Percentiles rank a stretch among this genome's conserved stretches.
Conservation (phyloP, 2,888 invertebrate species). For the Drosophila fulvimacula region DNA sequence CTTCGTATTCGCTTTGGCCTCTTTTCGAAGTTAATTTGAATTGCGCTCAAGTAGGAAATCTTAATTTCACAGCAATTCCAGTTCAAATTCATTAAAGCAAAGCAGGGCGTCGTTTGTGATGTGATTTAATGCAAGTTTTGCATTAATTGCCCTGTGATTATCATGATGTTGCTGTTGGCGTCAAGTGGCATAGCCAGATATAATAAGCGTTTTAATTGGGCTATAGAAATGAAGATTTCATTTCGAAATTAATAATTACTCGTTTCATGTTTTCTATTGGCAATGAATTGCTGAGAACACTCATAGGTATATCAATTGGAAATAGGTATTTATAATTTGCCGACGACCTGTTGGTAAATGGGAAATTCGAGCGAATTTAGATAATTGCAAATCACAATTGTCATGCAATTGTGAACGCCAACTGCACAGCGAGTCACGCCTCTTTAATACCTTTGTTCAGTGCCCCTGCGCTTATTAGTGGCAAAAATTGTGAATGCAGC, state of each 20-base stretch:
- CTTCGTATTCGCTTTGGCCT: slow-evolving; percentile 42
- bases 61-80: slow-evolving; percentile 73
- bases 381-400: slow-evolving; percentile 11
- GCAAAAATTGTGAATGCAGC: slow-evolving; percentile 30
- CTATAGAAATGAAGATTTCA: slow-evolving; percentile 10
- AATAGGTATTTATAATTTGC: not conserved
- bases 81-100: slow-evolving; percentile 59
- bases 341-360: not conserved
- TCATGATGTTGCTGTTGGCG: slow-evolving; percentile 29
- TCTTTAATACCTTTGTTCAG: not conserved
- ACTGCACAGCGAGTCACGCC: slow-evolving; percentile 1
- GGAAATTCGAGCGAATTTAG: not conserved
- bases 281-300: not conserved
- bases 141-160: slow-evolving; percentile 56
- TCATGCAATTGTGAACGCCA: not conserved
- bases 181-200: slow-evolving; percentile 34
- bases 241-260: not conserved
- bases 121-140: slow-evolving; percentile 61
- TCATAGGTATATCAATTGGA: not conserved
- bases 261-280: not conserved
- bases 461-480: not conserved
- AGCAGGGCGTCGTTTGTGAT: slow-evolving; percentile 51
- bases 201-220: slow-evolving; percentile 27
- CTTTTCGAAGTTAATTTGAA: slow-evolving; percentile 76
- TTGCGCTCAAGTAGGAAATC: slow-evolving; percentile 78